These are phyloP conservation scores for Coreoperca whiteheadi DNA, from an alignment of 2,113 vertebrate genomes.

Conservation along the genomic window DNA sequence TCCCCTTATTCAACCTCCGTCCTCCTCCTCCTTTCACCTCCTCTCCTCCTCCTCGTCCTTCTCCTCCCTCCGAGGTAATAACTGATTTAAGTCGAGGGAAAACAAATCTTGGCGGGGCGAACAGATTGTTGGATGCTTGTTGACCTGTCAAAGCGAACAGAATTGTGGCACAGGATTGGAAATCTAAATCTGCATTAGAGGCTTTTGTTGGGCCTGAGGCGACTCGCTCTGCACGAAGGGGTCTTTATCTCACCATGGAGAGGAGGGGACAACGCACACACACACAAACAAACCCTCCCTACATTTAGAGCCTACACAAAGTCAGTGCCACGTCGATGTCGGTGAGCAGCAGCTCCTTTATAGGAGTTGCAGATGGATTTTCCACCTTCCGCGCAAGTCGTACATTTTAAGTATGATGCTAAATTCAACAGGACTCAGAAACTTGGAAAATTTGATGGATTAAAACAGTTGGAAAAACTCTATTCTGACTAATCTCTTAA, in stretches of 20 bases:
- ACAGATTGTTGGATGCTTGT: slow-evolving; percentile 81
- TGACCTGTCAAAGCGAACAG: slow-evolving; percentile 78
- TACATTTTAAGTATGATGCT: neutral
- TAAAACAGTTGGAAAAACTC: no score
- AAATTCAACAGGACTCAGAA: no score
- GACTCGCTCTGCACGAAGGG: slow-evolving; percentile 69
- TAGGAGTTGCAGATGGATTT: neutral
- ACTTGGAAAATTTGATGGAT: no score
- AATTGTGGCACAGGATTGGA: slow-evolving; percentile 79
- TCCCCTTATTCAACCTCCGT: neutral
- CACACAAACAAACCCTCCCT: neutral
- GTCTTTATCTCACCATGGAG: slow-evolving; percentile 64
- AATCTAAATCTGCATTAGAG: slow-evolving; percentile 84
- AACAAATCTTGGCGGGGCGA: slow-evolving; percentile 64
- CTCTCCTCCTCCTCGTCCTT: slow-evolving; percentile 5
- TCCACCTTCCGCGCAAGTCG: neutral
- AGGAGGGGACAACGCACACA: slow-evolving; percentile 32
- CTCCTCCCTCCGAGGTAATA: slow-evolving; percentile 41
- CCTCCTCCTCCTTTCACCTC: slow-evolving; percentile 16
- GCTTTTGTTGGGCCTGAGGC: slow-evolving; percentile 80
- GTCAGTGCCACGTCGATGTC: slow-evolving; percentile 29
- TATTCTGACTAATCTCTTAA: no score
- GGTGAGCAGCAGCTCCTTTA: slow-evolving; percentile 1
- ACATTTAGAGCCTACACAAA: slow-evolving; percentile 26
- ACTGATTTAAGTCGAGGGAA: slow-evolving; percentile 59